phyloP scores from a whole-genome alignment of 2,888 invertebrate genomes.

The Ophion costatus region DNA sequence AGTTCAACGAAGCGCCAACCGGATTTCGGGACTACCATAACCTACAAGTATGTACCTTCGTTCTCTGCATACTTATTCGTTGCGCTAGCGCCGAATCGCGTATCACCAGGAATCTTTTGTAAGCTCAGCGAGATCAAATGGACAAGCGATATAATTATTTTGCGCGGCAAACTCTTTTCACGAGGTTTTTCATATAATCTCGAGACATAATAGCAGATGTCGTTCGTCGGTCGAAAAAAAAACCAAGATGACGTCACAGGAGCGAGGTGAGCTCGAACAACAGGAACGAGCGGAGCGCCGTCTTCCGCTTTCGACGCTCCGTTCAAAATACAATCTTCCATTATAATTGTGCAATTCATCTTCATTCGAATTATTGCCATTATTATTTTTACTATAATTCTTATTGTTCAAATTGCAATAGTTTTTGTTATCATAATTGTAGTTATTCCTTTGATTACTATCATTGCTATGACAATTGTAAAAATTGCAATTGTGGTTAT shows the following conservation, averaged over 20 bases:
- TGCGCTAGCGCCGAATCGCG: background rate
- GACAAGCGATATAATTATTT: conserved; percentile 15
- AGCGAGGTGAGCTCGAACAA: background rate
- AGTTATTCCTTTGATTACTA: too few species aligned
- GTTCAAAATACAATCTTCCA: background rate
- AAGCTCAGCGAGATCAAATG: background rate
- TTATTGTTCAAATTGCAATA: background rate
- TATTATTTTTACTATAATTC: background rate
- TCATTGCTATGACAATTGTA: too few species aligned
- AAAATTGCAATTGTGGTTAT: background rate
- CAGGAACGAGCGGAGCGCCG: conserved; percentile 17
- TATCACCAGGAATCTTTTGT: background rate
- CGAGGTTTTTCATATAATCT: conserved; percentile 44
- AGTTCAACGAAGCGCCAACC: background rate
- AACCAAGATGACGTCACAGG: conserved; percentile 13
- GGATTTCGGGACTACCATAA: conserved; percentile 45
- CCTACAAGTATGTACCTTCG: conserved; percentile 65
- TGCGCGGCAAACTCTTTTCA: conserved; percentile 15
- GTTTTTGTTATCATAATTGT: background rate
- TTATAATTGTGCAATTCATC: background rate
- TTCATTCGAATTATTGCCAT: background rate
- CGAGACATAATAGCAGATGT: conserved; percentile 53
- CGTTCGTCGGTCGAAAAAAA: conserved; percentile 19
- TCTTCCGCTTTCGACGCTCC: conserved; percentile 3
- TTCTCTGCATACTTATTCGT: conserved; percentile 67